Conservation (phyloP, 2,113 vertebrate species). For the Cebus imitator region DNA sequence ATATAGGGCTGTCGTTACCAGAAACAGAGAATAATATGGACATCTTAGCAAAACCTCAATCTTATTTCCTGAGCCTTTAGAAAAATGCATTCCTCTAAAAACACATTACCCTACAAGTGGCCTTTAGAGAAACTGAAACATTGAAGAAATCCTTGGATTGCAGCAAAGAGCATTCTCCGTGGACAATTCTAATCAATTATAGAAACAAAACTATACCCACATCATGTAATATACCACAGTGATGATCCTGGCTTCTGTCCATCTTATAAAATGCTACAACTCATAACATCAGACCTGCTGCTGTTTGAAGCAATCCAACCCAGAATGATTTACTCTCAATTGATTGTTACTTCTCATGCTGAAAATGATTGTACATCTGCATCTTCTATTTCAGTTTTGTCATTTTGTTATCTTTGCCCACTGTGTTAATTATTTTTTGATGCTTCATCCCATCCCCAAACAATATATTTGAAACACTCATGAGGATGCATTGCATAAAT, state of each 20-base stretch:
- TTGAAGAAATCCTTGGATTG: constrained; percentile 76
- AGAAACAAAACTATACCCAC: constrained; percentile 69
- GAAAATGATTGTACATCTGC: constrained; percentile 73
- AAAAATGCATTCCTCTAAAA: constrained; percentile 73
- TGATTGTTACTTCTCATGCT: constrained; percentile 71
- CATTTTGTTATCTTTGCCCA: constrained; percentile 67
- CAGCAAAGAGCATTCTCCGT: constrained; percentile 73
- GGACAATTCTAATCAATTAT: constrained; percentile 79
- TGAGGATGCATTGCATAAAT: constrained; percentile 62
- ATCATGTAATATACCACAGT: constrained; percentile 68
- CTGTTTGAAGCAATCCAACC: constrained; percentile 15
- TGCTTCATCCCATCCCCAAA: constrained; percentile 70
- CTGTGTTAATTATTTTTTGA: constrained; percentile 74
- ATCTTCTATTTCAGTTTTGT: constrained; percentile 71
- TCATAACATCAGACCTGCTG: constrained; percentile 49
- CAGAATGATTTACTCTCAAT: constrained; percentile 58
- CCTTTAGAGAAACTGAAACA: constrained; percentile 76
- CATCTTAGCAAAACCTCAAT: constrained; percentile 58
- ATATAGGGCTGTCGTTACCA: neutral
- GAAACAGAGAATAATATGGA: constrained; percentile 34
- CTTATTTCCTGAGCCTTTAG: constrained; percentile 72
- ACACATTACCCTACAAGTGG: constrained; percentile 69
- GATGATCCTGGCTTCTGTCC: constrained; percentile 68
- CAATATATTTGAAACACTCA: constrained; percentile 69
- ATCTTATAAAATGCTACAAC: constrained; percentile 68